Evolutionary conservation across 2,888 invertebrate genomes (phyloP).

Genomic region (Agrochola lychnidis): DNA sequence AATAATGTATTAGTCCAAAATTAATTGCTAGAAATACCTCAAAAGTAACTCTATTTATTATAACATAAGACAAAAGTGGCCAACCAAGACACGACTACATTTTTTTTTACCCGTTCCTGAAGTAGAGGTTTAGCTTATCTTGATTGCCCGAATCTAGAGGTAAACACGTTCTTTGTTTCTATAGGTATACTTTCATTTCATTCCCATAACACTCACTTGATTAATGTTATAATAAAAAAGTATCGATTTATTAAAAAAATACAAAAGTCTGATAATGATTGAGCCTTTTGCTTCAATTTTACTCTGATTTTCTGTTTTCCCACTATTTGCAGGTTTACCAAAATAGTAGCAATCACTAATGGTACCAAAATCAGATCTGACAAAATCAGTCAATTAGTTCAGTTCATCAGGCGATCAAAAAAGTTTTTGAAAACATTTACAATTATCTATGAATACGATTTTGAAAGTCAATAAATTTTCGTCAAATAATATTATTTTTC

Average conservation of each 20-base stretch:
- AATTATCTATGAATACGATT: background rate
- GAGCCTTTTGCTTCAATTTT: background rate
- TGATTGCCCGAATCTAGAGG: background rate
- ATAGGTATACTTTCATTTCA: background rate
- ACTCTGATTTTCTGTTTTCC: background rate
- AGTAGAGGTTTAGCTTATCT: background rate
- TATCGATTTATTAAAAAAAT: background rate
- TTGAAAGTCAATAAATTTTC: background rate
- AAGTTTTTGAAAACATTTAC: background rate
- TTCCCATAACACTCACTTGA: background rate
- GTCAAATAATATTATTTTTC: background rate
- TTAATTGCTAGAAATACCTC: background rate
- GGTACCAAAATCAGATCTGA: conserved; percentile 5
- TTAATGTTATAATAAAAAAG: conserved; percentile 2
- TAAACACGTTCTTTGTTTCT: background rate
- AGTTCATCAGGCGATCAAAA: conserved; percentile 18
- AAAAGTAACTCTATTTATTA: conserved; percentile 10
- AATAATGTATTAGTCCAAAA: background rate
- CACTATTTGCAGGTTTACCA: background rate
- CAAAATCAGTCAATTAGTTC: conserved; percentile 24
- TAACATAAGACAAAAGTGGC: conserved; percentile 14
- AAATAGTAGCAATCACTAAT: conserved; percentile 5
- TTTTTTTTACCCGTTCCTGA: background rate
- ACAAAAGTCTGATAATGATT: conserved; percentile 3
- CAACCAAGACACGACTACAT: background rate